Conservation (phyloP, 2,113 vertebrate species). For the Lasiurus borealis region DNA sequence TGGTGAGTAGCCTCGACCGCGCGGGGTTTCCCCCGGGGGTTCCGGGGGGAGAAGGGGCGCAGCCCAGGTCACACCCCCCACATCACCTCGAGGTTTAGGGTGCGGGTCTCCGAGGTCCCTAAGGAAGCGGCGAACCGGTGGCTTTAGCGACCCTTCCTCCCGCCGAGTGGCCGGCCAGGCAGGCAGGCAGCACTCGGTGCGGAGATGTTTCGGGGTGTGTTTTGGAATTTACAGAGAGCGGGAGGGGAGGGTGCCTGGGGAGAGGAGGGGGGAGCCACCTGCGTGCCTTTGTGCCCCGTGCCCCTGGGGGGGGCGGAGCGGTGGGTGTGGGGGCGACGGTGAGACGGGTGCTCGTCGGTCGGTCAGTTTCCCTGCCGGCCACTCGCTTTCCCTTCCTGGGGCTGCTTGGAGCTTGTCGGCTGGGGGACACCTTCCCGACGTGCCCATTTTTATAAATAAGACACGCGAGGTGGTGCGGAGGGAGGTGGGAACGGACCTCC, state of each 20-base stretch:
- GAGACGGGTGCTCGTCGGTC: accelerated
- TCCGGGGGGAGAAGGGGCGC: not conserved
- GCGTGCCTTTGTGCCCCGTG: not conserved
- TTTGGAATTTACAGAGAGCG: not conserved
- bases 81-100: not conserved
- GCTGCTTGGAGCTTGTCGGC: not conserved
- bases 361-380: too few species aligned
- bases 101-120: not conserved
- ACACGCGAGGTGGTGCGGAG: not conserved
- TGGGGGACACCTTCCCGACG: not conserved
- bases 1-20: slow-evolving; percentile 81
- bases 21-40: not conserved
- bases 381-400: not conserved
- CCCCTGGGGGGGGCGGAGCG: accelerated
- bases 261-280: not conserved
- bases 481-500: not conserved
- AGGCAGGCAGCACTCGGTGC: not conserved
- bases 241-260: not conserved
- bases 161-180: not conserved
- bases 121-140: accelerated
- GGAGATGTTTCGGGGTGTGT: accelerated
- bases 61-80: slow-evolving; percentile 66
- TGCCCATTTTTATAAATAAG: not conserved
- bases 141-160: too few species aligned
- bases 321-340: not conserved